A percentile compares a stretch with the other conserved stretches of the same genome.
Conservation (phyloP, 2,113 vertebrate species). For the Cololabis saira region DNA sequence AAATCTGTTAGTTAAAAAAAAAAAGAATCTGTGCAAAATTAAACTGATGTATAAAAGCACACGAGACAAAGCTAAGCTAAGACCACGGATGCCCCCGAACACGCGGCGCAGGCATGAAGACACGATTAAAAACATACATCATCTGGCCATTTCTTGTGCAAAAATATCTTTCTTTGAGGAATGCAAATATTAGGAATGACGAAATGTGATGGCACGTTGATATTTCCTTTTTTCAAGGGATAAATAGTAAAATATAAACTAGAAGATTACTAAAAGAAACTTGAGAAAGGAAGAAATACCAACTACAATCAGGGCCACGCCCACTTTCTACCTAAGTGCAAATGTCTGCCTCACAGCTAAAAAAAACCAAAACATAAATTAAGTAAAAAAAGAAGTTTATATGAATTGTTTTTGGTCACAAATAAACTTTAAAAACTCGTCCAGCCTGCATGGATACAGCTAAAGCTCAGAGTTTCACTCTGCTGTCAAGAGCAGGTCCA, state of each 20-base stretch:
- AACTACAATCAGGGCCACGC: constrained; percentile 59
- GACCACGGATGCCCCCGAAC: constrained; percentile 13
- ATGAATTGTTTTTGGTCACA: constrained; percentile 38
- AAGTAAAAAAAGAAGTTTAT: background rate
- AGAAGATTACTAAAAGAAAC: constrained; percentile 34
- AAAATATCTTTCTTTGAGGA: constrained; percentile 64
- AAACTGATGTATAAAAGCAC: constrained; percentile 43
- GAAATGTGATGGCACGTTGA: constrained; percentile 66
- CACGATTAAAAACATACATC: constrained; percentile 37
- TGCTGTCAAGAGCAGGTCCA: background rate
- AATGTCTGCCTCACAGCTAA: constrained; percentile 66
- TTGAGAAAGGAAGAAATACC: constrained; percentile 36
- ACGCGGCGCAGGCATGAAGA: constrained; percentile 3
- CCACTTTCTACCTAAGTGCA: constrained; percentile 68
- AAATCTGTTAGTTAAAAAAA: constrained; percentile 47
- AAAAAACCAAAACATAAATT: constrained; percentile 13
- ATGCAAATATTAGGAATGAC: constrained; percentile 58
- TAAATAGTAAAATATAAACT: constrained; percentile 31
- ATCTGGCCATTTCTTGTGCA: constrained; percentile 65
- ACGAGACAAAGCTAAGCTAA: constrained; percentile 15
- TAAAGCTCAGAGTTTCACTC: background rate
- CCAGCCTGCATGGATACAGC: background rate
- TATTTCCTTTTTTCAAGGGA: constrained; percentile 47
- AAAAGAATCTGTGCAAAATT: constrained; percentile 21
- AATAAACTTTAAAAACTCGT: constrained; percentile 8